phyloP scores from a whole-genome alignment of 2,797 vertebrate species.

The Poeciliopsis paucimaculata region DNA sequence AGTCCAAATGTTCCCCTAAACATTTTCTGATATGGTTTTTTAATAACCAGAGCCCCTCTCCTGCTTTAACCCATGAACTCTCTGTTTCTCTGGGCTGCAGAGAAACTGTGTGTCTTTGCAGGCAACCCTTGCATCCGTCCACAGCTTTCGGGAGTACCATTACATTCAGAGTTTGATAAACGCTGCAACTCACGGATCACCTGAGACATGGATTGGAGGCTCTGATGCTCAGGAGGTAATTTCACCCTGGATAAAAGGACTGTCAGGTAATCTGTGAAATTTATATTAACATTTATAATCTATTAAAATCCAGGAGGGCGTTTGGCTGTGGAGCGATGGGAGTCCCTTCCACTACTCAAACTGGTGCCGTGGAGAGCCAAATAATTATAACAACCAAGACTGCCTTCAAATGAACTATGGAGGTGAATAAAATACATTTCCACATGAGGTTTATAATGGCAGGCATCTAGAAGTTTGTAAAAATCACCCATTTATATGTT shows the following conservation, averaged over 20 bases:
- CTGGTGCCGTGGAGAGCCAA: background rate
- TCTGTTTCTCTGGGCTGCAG: background rate
- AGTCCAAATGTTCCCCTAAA: background rate
- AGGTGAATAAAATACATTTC: background rate
- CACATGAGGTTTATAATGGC: background rate
- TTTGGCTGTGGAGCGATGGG: slow-evolving; percentile 12
- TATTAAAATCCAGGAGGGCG: background rate
- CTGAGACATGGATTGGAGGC: background rate
- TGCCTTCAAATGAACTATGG: background rate
- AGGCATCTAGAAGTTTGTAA: background rate
- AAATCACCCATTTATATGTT: background rate
- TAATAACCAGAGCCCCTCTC: background rate
- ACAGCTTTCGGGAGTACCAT: background rate
- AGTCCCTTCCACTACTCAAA: background rate
- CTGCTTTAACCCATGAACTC: background rate
- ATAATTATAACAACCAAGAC: rapidly evolving
- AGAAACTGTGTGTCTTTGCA: background rate
- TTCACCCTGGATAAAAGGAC: background rate
- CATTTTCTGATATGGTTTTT: background rate
- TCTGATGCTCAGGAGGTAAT: slow-evolving; percentile 6
- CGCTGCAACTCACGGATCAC: background rate
- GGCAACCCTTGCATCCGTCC: background rate
- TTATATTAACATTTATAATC: background rate
- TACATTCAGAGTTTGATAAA: background rate
- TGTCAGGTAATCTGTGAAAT: background rate